A percentile compares a stretch with the other conserved stretches of the same genome.
Conservation (phyloP, 2,797 vertebrate species). For the Lacerta agilis region DNA sequence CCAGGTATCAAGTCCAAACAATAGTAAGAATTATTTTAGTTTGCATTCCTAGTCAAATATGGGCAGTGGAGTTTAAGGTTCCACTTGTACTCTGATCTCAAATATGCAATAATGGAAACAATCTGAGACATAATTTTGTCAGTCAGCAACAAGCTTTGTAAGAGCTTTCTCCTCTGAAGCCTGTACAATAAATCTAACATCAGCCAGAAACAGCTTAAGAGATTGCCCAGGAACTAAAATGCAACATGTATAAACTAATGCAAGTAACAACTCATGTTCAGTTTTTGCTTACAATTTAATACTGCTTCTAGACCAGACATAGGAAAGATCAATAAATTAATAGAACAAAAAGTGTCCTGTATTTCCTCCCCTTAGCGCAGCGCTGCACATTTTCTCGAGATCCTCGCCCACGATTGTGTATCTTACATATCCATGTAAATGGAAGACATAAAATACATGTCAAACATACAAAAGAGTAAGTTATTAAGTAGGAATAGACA, state of each 20-base stretch:
- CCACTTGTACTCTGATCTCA: neutral
- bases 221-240: slow-evolving; percentile 8
- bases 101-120: slow-evolving; percentile 21
- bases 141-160: neutral
- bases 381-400: slow-evolving; percentile 80
- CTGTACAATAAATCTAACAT: neutral
- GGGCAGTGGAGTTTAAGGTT: neutral
- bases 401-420: slow-evolving; percentile 83
- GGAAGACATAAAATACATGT: slow-evolving; percentile 85
- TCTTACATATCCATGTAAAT: slow-evolving; percentile 80
- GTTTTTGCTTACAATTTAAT: slow-evolving; percentile 47
- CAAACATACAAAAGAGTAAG: slow-evolving; percentile 85
- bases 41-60: neutral
- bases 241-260: slow-evolving; percentile 19
- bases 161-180: neutral
- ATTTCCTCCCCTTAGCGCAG: slow-evolving; percentile 66
- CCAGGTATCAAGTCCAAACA: neutral
- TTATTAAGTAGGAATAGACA: slow-evolving; percentile 83
- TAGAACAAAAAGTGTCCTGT: slow-evolving; percentile 43
- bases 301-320: slow-evolving; percentile 22
- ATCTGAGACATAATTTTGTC: neutral
- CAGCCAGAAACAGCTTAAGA: neutral
- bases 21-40: slow-evolving; percentile 22
- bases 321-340: slow-evolving; percentile 42
- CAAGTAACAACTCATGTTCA: slow-evolving; percentile 36